These are phyloP conservation scores for Sphaeramia orbicularis DNA, from an alignment of 2,797 vertebrate genomes.

Conservation along the genomic window DNA sequence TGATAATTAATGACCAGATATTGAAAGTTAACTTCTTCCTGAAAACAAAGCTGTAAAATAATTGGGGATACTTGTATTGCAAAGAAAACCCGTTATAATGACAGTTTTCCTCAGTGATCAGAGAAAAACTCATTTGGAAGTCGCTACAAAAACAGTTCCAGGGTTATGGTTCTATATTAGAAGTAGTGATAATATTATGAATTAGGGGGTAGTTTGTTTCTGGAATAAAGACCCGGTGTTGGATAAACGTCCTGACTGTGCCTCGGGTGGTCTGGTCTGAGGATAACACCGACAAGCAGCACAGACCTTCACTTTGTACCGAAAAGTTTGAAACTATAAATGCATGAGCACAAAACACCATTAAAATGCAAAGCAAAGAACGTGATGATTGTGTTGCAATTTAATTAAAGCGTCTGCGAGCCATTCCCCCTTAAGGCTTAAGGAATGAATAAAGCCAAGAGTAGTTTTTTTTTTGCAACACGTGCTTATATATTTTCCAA, in stretches of 20 bases:
- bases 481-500: neutral
- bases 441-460: neutral
- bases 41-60: too few relatives aligned
- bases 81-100: too few relatives aligned
- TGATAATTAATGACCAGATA: too few relatives aligned
- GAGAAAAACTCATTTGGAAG: too few relatives aligned
- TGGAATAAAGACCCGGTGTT: neutral
- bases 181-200: constrained; percentile 16
- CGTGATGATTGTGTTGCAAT: neutral
- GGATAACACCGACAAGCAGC: constrained; percentile 6
- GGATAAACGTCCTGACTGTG: neutral
- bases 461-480: too few relatives aligned
- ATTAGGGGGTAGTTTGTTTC: neutral
- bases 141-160: too few relatives aligned
- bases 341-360: neutral
- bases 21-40: too few relatives aligned
- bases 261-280: constrained; percentile 18
- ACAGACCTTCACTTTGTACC: neutral
- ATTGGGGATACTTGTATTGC: too few relatives aligned
- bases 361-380: neutral
- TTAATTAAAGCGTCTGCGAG: constrained; percentile 1
- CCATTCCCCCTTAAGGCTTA: neutral
- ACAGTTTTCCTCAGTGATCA: too few relatives aligned
- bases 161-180: neutral
- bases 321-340: constrained; percentile 3